Percentiles rank a stretch among this genome's conserved stretches.
phyloP scores from a whole-genome alignment of 2,797 vertebrate species.

The Oreochromis grahami region DNA sequence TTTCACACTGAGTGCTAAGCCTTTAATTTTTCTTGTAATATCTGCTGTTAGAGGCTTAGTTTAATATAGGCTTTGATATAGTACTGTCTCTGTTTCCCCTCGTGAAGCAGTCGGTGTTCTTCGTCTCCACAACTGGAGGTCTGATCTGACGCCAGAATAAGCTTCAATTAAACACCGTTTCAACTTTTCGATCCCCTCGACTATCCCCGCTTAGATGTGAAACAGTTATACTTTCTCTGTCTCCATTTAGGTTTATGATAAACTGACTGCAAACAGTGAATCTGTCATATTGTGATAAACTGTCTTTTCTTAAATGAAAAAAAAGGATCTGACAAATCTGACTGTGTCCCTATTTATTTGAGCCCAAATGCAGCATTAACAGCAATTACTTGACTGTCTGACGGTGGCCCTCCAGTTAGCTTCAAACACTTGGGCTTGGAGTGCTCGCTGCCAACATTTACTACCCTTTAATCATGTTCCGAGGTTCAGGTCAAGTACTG shows the following conservation, averaged over 20 bases:
- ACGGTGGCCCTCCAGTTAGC: neutral
- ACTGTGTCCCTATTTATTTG: neutral
- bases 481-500: constrained; percentile 16
- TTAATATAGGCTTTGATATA: neutral
- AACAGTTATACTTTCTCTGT: neutral
- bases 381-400: neutral
- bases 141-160: neutral
- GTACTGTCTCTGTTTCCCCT: fast-evolving
- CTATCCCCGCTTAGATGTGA: neutral
- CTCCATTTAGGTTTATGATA: neutral
- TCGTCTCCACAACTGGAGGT: neutral
- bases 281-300: neutral
- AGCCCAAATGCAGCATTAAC: neutral
- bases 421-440: neutral
- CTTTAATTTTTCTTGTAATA: neutral
- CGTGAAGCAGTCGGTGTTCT: too few relatives aligned
- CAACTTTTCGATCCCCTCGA: neutral
- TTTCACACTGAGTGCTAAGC: neutral
- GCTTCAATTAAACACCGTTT: neutral
- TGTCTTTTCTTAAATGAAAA: neutral
- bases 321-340: neutral
- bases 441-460: neutral
- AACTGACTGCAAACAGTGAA: neutral
- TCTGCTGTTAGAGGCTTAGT: neutral
- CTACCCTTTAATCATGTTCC: constrained; percentile 1